Percentiles rank a stretch among this genome's conserved stretches.
These are phyloP conservation scores for Esperia sulphurella DNA, from an alignment of 2,888 invertebrate species.

Conservation along the genomic window DNA sequence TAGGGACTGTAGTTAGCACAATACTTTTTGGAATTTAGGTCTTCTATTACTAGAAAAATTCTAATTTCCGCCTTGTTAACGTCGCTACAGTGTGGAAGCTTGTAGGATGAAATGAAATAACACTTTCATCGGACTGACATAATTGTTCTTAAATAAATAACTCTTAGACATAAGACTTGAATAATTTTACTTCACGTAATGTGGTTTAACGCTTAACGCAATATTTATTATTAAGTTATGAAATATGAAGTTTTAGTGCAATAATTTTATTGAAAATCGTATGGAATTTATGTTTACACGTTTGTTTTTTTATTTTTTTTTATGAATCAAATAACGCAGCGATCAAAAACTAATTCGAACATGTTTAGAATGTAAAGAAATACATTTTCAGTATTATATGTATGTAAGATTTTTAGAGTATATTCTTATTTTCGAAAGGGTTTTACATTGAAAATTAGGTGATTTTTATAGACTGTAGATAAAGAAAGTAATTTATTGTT, in stretches of 20 bases:
- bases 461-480: slow-evolving; percentile 69
- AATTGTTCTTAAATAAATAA: slow-evolving; percentile 64
- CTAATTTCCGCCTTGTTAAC: slow-evolving; percentile 49
- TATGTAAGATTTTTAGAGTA: slow-evolving; percentile 65
- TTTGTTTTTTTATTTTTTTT: slow-evolving; percentile 65
- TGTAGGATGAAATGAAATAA: slow-evolving; percentile 51
- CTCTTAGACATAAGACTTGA: slow-evolving; percentile 62
- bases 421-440: slow-evolving; percentile 60
- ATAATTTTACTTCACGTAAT: slow-evolving; percentile 61
- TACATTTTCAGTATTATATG: slow-evolving; percentile 73
- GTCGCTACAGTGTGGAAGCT: slow-evolving; percentile 43
- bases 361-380: slow-evolving; percentile 46
- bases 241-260: slow-evolving; percentile 70
- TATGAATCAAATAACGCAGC: slow-evolving; percentile 44
- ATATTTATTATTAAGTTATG: slow-evolving; percentile 77
- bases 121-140: slow-evolving; percentile 71
- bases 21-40: slow-evolving; percentile 45
- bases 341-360: slow-evolving; percentile 49
- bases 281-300: slow-evolving; percentile 69
- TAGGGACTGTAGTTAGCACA: slow-evolving; percentile 49
- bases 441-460: slow-evolving; percentile 62
- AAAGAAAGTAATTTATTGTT: slow-evolving; percentile 71
- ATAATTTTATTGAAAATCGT: slow-evolving; percentile 75
- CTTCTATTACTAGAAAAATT: slow-evolving; percentile 36
- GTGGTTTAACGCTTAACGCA: slow-evolving; percentile 71